Evolutionary conservation across 1,140 invertebrate species (phyloP), one percentile per base, ranked within the genome.

Genomic region (Bombus waltoni): DNA sequence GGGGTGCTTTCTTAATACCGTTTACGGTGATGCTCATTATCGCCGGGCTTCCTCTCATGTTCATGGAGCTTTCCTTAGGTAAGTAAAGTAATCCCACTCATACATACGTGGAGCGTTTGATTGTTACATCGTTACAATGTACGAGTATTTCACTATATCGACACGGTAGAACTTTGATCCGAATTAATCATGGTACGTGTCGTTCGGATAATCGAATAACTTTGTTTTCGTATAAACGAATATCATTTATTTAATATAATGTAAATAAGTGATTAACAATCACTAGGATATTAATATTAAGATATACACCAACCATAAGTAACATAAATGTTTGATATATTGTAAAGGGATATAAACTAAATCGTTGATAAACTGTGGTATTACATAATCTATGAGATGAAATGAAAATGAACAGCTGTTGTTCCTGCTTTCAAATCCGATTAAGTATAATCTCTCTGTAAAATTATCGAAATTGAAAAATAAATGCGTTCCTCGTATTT

Each of bases 21-120:
- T 98, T 98, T 93, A 97, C 97, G 59, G 95, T 98, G 47, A 98
- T 98, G 98, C 96, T 98, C 57, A 95, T 98, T 85, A 97, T 98
- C 90, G 97, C 97, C 38, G 98, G 98, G 25, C 94, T 98, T 73
- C 98, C 98, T 11, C 95, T 98, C 1, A 98, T 98, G 96, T 98
- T 98, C 92, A 98, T 98, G 97, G 98, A 98, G 91, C 93, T 97
- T 18, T 97, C 97, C 1, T 96, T 97, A 86, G 97, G 94, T 95
- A 88, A 92, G 85, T 11, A 25, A 25, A 83, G 22, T 38, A 68
- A 44, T 53, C 18, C 4, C 6, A 65, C 44, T 77, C 4, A 10
- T 57, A 11, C 15, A 38, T 40, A 15, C 13, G 1, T 0, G 1
- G 10, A 25, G 13, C 28, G 25, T 42, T 42, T 18, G 1, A 11